Conservation (phyloP, 2,888 invertebrate species). For the Doris montereyensis region DNA sequence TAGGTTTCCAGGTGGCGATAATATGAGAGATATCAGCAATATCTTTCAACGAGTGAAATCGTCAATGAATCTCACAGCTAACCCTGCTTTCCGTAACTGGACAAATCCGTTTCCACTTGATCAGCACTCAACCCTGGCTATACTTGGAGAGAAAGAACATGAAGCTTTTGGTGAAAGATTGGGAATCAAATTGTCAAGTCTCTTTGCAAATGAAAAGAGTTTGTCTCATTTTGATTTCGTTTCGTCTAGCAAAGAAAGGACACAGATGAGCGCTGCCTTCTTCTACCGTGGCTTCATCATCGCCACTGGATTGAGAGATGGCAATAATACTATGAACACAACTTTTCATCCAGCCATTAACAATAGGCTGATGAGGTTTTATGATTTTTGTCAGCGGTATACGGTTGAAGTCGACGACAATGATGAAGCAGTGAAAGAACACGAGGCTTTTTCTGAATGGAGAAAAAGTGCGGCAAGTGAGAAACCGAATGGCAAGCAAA, state of each 20-base stretch:
- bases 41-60: slow-evolving; percentile 52
- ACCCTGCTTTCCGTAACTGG: slow-evolving; percentile 54
- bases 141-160: slow-evolving; percentile 59
- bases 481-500: no score
- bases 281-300: slow-evolving; percentile 64
- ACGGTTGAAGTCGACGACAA: slow-evolving; percentile 59
- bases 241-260: slow-evolving; percentile 64
- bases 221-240: slow-evolving; percentile 56
- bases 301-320: slow-evolving; percentile 42
- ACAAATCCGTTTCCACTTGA: slow-evolving; percentile 56
- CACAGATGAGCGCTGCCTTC: slow-evolving; percentile 64
- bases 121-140: slow-evolving; percentile 60
- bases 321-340: slow-evolving; percentile 40
- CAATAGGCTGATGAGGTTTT: slow-evolving; percentile 63
- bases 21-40: slow-evolving; percentile 54
- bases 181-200: slow-evolving; percentile 52
- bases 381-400: slow-evolving; percentile 61
- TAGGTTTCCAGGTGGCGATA: slow-evolving; percentile 60
- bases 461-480: no score
- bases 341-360: slow-evolving; percentile 52
- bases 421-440: slow-evolving; percentile 55
- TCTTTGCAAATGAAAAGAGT: slow-evolving; percentile 53
- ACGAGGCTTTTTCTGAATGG: slow-evolving; percentile 61
- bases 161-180: slow-evolving; percentile 58
- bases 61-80: slow-evolving; percentile 43